These are phyloP conservation scores for Campoletis sonorensis DNA, from an alignment of 1,140 invertebrate species.

Conservation along the genomic window DNA sequence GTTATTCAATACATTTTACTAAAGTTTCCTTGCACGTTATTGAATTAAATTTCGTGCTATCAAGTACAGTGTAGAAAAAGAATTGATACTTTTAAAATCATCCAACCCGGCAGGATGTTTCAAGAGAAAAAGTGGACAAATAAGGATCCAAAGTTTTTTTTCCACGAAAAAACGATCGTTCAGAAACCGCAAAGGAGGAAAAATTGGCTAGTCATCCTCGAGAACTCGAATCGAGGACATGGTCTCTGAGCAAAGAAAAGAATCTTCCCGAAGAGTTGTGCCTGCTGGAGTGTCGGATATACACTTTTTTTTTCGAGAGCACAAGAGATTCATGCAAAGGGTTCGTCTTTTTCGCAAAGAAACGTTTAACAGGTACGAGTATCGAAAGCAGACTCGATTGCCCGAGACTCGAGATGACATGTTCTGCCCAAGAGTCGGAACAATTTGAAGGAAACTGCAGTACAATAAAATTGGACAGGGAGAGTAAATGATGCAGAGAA, in stretches of 20 bases:
- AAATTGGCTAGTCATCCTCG: slow-evolving; percentile 32
- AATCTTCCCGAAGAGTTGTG: slow-evolving; percentile 7
- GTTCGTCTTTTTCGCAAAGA: not conserved
- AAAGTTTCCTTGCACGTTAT: not conserved
- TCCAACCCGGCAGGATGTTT: not conserved
- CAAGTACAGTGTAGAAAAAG: not conserved
- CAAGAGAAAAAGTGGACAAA: slow-evolving; percentile 6
- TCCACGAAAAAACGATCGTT: not conserved
- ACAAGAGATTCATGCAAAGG: not conserved
- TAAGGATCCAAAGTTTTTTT: slow-evolving; percentile 14
- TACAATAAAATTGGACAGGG: not conserved
- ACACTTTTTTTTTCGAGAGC: not conserved
- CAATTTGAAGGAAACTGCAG: not conserved
- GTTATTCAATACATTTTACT: too few relatives aligned
- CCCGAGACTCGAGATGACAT: not conserved
- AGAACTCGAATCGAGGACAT: not conserved
- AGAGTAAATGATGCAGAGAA: slow-evolving; percentile 25
- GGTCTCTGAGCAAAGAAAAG: slow-evolving; percentile 5
- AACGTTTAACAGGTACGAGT: not conserved
- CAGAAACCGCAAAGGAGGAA: slow-evolving; percentile 13
- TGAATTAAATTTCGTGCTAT: not conserved
- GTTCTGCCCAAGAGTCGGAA: not conserved
- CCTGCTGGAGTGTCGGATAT: slow-evolving; percentile 14
- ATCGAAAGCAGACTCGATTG: not conserved
- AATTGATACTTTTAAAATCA: not conserved